Conservation (phyloP, 2,113 vertebrate genomes). For the Callipepla squamata region DNA sequence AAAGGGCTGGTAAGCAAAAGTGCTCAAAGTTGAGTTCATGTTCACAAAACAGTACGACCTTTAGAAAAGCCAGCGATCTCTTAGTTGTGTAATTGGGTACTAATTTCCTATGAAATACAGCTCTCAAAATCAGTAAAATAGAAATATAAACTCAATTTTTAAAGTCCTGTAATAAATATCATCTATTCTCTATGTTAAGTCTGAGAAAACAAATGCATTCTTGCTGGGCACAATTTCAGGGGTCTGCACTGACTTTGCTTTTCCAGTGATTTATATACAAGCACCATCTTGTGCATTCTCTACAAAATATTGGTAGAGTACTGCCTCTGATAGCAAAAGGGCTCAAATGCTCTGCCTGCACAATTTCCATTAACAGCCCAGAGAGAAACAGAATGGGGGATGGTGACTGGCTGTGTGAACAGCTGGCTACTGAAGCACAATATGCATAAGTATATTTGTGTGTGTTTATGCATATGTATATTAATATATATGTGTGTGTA, state of each 20-base stretch:
- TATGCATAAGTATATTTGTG: not conserved
- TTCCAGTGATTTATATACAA: slow-evolving; percentile 2
- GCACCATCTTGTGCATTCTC: slow-evolving; percentile 31
- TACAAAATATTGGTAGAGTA: not conserved
- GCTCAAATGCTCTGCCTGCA: slow-evolving; percentile 6
- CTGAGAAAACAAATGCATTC: not conserved
- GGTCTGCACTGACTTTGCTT: not conserved
- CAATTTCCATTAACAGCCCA: slow-evolving; percentile 8
- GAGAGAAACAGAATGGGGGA: not conserved
- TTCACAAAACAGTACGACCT: slow-evolving; percentile 12
- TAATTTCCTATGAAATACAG: slow-evolving; percentile 13
- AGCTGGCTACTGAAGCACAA: slow-evolving; percentile 14
- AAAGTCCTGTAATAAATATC: not conserved
- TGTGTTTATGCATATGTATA: not conserved
- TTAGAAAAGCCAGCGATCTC: not conserved
- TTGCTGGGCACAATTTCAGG: not conserved
- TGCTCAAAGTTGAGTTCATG: not conserved
- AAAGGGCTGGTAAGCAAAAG: slow-evolving; percentile 55
- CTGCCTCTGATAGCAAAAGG: slow-evolving; percentile 8
- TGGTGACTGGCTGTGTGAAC: not conserved
- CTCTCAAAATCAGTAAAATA: not conserved
- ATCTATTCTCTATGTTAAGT: not conserved
- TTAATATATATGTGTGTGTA: not conserved
- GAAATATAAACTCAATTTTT: not conserved
- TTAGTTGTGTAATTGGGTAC: not conserved